Evolutionary conservation across 2,888 invertebrate genomes (phyloP).

Genomic region (Endotricha flammealis): DNA sequence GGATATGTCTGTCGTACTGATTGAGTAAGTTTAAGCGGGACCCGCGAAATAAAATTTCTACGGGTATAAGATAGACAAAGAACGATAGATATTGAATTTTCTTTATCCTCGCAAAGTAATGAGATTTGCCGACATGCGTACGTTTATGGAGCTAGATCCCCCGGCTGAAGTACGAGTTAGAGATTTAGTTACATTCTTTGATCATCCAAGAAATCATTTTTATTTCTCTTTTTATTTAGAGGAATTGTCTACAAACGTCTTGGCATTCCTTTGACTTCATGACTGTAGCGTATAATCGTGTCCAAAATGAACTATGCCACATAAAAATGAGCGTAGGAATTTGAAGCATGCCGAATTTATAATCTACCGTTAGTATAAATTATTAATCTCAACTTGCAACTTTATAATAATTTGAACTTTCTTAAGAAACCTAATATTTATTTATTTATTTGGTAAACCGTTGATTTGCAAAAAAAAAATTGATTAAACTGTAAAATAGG

Average conservation of each 20-base stretch:
- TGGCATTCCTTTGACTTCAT: too few species aligned
- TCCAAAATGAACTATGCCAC: too few species aligned
- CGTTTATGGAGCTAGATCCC: conserved; percentile 45
- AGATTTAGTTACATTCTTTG: conserved; percentile 51
- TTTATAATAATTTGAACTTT: too few species aligned
- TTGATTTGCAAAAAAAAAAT: too few species aligned
- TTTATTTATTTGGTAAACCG: too few species aligned
- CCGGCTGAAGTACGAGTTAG: conserved; percentile 32
- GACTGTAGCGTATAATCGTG: too few species aligned
- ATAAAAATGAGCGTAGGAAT: too few species aligned
- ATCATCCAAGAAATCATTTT: conserved; percentile 39
- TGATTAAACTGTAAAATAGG: too few species aligned
- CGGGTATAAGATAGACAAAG: conserved; percentile 44
- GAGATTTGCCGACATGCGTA: conserved; percentile 61
- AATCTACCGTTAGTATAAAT: too few species aligned
- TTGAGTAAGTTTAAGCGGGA: conserved; percentile 31
- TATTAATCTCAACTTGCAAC: too few species aligned
- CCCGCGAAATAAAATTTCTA: conserved; percentile 43
- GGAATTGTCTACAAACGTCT: conserved; percentile 12
- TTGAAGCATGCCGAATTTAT: too few species aligned
- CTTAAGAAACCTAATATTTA: too few species aligned
- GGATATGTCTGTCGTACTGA: conserved; percentile 6
- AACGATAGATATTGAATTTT: conserved; percentile 61
- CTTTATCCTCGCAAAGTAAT: conserved; percentile 61
- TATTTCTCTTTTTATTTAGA: conserved; percentile 15